Evolutionary conservation across 1,140 invertebrate genomes (phyloP).

Genomic region (Drosophila albomicans): DNA sequence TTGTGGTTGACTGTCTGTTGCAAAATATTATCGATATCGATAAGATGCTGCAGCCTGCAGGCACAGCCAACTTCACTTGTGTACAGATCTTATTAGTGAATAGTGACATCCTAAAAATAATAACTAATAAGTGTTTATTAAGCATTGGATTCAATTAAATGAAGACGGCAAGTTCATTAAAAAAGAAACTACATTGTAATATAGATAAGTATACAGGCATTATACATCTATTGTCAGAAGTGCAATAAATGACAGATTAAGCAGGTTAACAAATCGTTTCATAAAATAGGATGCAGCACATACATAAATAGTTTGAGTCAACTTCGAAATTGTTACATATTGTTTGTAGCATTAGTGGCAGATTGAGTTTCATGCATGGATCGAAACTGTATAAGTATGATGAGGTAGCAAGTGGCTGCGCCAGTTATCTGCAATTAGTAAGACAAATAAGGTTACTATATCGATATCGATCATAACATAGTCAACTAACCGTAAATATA

Average conservation of each 20-base stretch:
- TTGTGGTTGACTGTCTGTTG: background rate
- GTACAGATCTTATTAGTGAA: background rate
- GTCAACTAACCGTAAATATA: conserved; percentile 75
- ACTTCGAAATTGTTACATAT: background rate
- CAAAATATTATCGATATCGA: no score
- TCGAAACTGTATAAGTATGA: conserved; percentile 78
- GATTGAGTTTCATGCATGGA: conserved; percentile 47
- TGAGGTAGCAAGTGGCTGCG: conserved; percentile 80
- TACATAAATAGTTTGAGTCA: background rate
- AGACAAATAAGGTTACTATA: background rate
- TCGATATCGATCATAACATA: no score
- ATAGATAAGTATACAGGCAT: no score
- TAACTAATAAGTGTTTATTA: background rate
- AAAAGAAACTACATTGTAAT: no score
- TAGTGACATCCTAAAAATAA: background rate
- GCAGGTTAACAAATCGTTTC: background rate
- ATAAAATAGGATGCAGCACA: background rate
- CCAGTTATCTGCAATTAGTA: conserved; percentile 64
- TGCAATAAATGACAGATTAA: background rate
- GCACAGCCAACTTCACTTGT: background rate
- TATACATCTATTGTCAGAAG: background rate
- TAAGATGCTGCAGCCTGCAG: background rate
- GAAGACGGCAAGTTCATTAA: no score
- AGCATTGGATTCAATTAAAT: no score
- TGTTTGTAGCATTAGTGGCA: conserved; percentile 31